Evolutionary conservation across 2,888 invertebrate genomes (phyloP).

Genomic region (Lepidochitona cinerea): DNA sequence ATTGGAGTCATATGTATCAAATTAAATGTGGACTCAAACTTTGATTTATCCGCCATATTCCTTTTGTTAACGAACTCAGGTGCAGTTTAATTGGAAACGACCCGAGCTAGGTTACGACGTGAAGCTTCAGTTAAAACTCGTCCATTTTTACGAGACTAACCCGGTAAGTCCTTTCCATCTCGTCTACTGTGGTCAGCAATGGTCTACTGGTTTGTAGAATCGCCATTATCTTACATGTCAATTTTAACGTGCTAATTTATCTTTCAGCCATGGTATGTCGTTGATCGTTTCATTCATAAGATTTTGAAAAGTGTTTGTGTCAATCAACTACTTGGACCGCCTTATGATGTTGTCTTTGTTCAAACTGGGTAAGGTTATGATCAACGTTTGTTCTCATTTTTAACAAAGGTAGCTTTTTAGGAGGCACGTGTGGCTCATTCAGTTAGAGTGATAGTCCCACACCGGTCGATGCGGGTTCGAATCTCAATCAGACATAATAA

Average conservation of each 20-base stretch:
- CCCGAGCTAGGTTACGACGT: background rate
- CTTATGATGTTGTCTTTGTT: background rate
- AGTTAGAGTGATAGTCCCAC: too few relatives aligned
- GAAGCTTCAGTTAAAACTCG: background rate
- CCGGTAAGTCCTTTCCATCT: background rate
- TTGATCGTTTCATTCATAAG: background rate
- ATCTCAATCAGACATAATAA: too few relatives aligned
- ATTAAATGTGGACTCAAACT: too few relatives aligned
- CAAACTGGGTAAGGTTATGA: background rate
- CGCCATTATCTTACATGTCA: background rate
- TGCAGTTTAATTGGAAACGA: background rate
- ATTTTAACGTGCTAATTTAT: background rate
- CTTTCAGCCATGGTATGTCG: background rate
- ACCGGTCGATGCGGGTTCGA: too few relatives aligned
- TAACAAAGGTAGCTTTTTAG: too few relatives aligned
- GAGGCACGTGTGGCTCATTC: too few relatives aligned
- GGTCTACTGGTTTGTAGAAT: background rate
- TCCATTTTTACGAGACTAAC: background rate
- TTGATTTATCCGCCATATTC: too few relatives aligned
- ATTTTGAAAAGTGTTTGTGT: background rate
- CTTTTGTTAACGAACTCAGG: too few relatives aligned
- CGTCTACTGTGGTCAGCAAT: background rate
- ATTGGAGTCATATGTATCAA: too few relatives aligned
- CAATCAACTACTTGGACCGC: background rate
- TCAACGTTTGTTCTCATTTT: too few relatives aligned